phyloP scores from a whole-genome alignment of 2,113 vertebrate genomes.

The Prinia subflava region DNA sequence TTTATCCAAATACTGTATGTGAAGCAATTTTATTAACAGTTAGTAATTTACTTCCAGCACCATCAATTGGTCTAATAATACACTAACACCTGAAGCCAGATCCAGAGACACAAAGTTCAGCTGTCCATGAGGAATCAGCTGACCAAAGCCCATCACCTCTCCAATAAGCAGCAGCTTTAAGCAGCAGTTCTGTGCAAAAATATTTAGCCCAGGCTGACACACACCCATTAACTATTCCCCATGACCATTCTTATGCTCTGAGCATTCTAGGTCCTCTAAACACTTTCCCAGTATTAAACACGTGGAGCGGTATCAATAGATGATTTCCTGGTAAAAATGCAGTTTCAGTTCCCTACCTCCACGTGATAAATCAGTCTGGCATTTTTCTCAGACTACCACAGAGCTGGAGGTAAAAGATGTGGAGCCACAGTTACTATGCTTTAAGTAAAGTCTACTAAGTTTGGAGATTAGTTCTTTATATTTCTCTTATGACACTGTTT shows the following conservation, averaged over 20 bases:
- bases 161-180: neutral
- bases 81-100: neutral
- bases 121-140: neutral
- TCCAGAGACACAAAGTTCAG: neutral
- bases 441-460: neutral
- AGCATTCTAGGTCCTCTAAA: neutral
- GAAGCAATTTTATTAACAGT: neutral
- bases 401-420: neutral
- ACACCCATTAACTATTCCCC: neutral
- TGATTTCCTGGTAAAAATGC: neutral
- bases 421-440: neutral
- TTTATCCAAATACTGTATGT: neutral
- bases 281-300: neutral
- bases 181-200: too few relatives aligned
- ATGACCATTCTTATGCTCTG: neutral
- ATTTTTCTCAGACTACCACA: neutral
- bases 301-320: fast-evolving
- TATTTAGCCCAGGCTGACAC: neutral
- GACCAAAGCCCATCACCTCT: neutral
- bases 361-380: neutral
- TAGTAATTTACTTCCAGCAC: neutral
- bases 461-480: neutral
- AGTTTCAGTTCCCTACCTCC: neutral
- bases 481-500: neutral
- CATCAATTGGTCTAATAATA: neutral